These are phyloP conservation scores for Sorex maritimensis DNA, from an alignment of 2,797 vertebrate genomes.

Conservation along the genomic window DNA sequence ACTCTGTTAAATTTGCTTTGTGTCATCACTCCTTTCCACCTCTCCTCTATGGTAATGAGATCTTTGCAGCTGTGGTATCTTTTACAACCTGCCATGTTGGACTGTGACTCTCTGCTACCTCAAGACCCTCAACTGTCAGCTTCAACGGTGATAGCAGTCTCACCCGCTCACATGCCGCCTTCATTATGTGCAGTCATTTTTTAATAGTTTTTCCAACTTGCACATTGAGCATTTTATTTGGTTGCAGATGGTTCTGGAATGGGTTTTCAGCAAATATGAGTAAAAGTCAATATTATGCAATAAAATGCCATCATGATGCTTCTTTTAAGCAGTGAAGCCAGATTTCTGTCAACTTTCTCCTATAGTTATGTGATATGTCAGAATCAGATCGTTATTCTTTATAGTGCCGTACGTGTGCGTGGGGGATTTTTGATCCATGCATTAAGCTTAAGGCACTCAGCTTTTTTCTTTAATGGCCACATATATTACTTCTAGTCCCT, in stretches of 20 bases:
- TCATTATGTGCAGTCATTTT: neutral
- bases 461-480: neutral
- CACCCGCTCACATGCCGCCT: neutral
- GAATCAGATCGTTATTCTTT: neutral
- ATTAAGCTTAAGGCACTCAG: neutral
- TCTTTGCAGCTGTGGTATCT: neutral
- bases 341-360: constrained; percentile 1
- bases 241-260: constrained; percentile 22
- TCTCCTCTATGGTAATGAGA: neutral
- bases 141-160: constrained; percentile 13
- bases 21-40: neutral
- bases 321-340: neutral
- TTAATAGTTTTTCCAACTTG: constrained; percentile 11
- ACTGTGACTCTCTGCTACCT: neutral
- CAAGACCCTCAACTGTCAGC: neutral
- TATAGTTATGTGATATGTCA: neutral
- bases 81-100: neutral
- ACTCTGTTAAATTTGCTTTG: neutral
- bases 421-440: neutral
- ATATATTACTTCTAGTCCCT: neutral
- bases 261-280: neutral
- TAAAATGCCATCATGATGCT: neutral
- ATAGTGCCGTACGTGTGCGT: neutral
- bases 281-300: neutral
- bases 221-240: neutral